Base-by-base conservation (phyloP, 2,797 vertebrate genomes). In the Taeniopygia guttata region DNA sequence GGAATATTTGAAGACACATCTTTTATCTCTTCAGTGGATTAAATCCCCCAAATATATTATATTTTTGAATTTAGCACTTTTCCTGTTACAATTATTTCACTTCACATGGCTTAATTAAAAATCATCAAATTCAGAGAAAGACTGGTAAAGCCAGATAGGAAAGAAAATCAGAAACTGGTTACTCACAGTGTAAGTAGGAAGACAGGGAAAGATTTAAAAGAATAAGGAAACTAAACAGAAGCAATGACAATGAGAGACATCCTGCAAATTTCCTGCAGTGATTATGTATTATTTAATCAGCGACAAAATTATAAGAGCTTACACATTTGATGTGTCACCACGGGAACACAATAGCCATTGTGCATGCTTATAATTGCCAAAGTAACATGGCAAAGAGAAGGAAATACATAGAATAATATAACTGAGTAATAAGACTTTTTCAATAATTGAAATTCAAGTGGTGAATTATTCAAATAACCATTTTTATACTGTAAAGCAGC, bases 221-320 rank as follows among this genome's bases (percentile, higher is more conserved):
- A 56, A 11, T 36, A 81, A 68, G 43, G 25, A 84, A 86, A 30
- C 21, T 70, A 67, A 78, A 86, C 19, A 64, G 66, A 86, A 81
- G 23, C 29, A 74, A 25, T n/a, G 25, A 60, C 49, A 91, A 72
- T 68, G 43, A 91, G 59, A 55, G 27, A 81, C 17, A 84, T 60
- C 32, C 46, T 68, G 22, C 54, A 60, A 62, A 22, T 62, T 95
- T 90, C n/a, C 42, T 81, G 60, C 1, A 1, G 58, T n/a, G 87
- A 76, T 93, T 78, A 62, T 29, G 36, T 58, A 81, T 94, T 95
- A 93, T 88, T 88, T 94, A 84, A 90, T 86, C 54, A 88, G 43
- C 75, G 80, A 81, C 45, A 86, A 81, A 91, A 91, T 68, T 86
- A 55, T 32, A 75, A 48, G 16, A 83, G 68, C 13, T 81, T 94